Conservation (phyloP, 2,888 invertebrate genomes). For the Nomada ferruginata region DNA sequence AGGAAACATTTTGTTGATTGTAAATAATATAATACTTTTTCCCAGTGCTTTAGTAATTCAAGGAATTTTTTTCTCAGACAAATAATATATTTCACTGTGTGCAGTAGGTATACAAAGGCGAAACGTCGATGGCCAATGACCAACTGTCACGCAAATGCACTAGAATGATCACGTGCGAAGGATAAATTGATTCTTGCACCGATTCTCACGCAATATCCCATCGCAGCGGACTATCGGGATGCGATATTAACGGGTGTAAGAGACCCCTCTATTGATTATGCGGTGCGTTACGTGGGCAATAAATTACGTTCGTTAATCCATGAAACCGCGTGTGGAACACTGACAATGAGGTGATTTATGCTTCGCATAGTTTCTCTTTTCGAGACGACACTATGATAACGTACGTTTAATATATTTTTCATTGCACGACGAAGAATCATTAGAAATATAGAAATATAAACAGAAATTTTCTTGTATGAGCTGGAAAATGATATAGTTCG, state of each 20-base stretch:
- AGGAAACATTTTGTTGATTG: too few relatives aligned
- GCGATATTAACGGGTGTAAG: slow-evolving; percentile 26
- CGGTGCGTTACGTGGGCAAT: slow-evolving; percentile 24
- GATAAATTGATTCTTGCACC: slow-evolving; percentile 57
- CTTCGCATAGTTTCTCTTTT: background rate
- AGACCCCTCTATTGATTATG: slow-evolving; percentile 30
- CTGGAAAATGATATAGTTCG: too few relatives aligned
- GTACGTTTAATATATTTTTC: background rate
- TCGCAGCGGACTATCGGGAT: slow-evolving; percentile 8
- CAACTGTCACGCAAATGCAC: slow-evolving; percentile 56
- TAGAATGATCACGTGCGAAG: slow-evolving; percentile 46
- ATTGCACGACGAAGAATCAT: background rate
- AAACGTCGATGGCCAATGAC: slow-evolving; percentile 15
- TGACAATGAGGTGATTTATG: background rate
- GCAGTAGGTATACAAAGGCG: background rate
- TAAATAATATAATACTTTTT: too few relatives aligned
- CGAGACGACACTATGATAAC: background rate
- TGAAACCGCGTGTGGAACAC: background rate
- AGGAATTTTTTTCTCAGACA: too few relatives aligned
- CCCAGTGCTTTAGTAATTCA: too few relatives aligned
- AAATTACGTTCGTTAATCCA: slow-evolving; percentile 47
- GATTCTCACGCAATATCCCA: slow-evolving; percentile 57
- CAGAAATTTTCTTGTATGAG: too few relatives aligned
- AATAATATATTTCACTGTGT: background rate
- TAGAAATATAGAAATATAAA: background rate